phyloP scores from a whole-genome alignment of 2,888 invertebrate genomes.

The Pandemis heparana region DNA sequence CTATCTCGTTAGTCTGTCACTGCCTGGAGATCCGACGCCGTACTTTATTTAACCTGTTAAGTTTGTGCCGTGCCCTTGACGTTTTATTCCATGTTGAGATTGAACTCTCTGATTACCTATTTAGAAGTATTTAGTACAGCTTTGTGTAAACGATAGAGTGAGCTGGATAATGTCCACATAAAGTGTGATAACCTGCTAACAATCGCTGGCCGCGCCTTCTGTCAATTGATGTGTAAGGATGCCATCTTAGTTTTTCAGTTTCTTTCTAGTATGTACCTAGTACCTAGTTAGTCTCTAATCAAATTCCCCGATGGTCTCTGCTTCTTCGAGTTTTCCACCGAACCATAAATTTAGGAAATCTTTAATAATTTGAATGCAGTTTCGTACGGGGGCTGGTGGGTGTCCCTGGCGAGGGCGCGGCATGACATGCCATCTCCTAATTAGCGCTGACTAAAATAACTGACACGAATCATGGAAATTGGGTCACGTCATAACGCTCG shows the following conservation, averaged over 20 bases:
- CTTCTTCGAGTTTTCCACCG: too few relatives aligned
- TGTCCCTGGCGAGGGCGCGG: neutral
- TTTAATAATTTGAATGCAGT: neutral
- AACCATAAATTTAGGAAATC: neutral
- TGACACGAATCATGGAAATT: conserved; percentile 17
- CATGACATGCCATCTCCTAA: conserved; percentile 18
- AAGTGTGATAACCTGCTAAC: too few relatives aligned
- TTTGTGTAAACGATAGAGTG: neutral
- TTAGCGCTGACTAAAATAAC: conserved; percentile 20
- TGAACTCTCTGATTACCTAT: neutral
- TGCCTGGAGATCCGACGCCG: neutral
- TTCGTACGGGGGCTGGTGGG: neutral
- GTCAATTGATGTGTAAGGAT: too few relatives aligned
- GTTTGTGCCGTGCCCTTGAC: conserved; percentile 3
- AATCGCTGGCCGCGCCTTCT: too few relatives aligned
- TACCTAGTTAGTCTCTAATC: too few relatives aligned
- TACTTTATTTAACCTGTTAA: conserved; percentile 1
- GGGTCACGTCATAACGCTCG: conserved; percentile 14
- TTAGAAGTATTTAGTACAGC: neutral
- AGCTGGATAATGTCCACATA: neutral
- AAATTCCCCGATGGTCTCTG: too few relatives aligned
- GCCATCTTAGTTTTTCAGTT: too few relatives aligned
- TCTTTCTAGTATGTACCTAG: too few relatives aligned
- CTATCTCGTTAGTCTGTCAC: neutral
- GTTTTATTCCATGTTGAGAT: neutral